These are phyloP conservation scores for Charadrius vociferus DNA, from an alignment of 2,113 vertebrate species.

Conservation along the genomic window DNA sequence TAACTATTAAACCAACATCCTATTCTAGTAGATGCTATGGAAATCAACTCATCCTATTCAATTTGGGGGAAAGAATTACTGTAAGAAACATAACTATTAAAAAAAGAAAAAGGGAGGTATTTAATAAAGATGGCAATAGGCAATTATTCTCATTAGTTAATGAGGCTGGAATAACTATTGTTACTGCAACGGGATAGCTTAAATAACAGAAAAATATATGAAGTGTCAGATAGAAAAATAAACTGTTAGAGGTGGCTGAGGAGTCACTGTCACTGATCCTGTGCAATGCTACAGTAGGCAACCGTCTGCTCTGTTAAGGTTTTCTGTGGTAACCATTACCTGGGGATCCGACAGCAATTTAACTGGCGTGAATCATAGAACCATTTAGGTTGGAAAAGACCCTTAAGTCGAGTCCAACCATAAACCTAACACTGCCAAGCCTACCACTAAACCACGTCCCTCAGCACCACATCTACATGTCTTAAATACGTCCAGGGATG, in stretches of 20 bases:
- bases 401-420: too few species aligned
- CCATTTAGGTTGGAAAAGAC: too few species aligned
- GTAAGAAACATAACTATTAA: not conserved
- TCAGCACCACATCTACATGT: too few species aligned
- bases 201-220: not conserved
- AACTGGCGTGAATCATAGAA: not conserved
- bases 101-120: not conserved
- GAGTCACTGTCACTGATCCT: not conserved
- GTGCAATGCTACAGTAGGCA: not conserved
- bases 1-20: not conserved
- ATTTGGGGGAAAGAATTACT: not conserved
- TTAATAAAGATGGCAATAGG: not conserved
- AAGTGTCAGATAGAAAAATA: not conserved
- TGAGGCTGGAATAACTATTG: not conserved
- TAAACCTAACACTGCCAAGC: too few species aligned
- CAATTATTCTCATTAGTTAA: constrained; percentile 7
- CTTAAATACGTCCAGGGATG: too few species aligned
- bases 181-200: not conserved
- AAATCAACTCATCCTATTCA: not conserved
- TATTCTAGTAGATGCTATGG: not conserved
- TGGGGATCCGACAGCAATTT: not conserved
- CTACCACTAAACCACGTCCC: too few species aligned
- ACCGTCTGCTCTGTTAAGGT: not conserved
- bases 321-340: not conserved
- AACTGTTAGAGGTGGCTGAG: not conserved